Percentiles rank a stretch among this genome's conserved stretches.
Evolutionary conservation across 2,888 invertebrate genomes (phyloP).

Genomic region (Lycophotia porphyrea): DNA sequence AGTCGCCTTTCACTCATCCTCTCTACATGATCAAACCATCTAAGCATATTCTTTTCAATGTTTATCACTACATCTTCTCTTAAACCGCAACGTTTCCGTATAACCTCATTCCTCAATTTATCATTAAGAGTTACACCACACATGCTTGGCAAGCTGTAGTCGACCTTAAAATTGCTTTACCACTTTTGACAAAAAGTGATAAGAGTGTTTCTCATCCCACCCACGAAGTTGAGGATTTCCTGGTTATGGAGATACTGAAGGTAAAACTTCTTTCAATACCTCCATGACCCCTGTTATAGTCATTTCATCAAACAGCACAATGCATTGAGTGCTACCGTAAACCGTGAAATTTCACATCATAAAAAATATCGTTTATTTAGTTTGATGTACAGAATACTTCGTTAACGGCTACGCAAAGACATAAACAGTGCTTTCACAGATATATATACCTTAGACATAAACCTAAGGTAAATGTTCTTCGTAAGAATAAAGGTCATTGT

Average conservation of each 20-base stretch:
- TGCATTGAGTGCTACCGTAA: no score
- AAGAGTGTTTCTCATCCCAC: not conserved
- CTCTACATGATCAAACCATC: no score
- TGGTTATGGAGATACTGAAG: not conserved
- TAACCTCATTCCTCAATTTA: no score
- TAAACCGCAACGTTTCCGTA: no score
- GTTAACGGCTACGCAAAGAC: not conserved
- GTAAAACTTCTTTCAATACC: not conserved
- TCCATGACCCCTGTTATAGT: no score
- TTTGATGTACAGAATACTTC: not conserved
- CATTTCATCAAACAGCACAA: no score
- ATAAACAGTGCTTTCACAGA: not conserved
- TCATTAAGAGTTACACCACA: no score
- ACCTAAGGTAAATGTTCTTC: not conserved
- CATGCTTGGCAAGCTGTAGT: no score
- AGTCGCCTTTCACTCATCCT: no score
- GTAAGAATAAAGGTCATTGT: not conserved
- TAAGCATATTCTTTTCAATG: no score
- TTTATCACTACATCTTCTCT: no score
- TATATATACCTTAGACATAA: not conserved
- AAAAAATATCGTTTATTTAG: not conserved
- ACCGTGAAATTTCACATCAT: not conserved
- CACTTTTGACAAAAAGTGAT: not conserved
- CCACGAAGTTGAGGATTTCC: not conserved
- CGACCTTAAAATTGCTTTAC: not conserved